These are phyloP conservation scores for Aleiodes sp. DNA, from an alignment of 1,140 invertebrate genomes.

Conservation along the genomic window DNA sequence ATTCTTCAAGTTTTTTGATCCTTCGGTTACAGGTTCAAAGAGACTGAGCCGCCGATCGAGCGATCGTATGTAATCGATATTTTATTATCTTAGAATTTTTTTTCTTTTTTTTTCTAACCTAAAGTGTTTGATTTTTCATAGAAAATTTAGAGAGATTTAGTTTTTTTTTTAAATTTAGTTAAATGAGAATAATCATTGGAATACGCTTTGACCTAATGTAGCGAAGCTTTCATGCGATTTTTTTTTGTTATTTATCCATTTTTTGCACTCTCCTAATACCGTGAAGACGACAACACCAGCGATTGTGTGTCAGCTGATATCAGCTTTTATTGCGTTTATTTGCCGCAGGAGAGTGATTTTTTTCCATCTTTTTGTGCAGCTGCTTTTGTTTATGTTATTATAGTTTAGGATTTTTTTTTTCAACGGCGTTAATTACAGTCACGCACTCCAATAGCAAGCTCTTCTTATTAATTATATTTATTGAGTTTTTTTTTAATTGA, in stretches of 20 bases:
- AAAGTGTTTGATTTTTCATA: conserved; percentile 8
- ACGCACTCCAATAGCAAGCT: too few species aligned
- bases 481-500: too few species aligned
- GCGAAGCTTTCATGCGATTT: neutral
- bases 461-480: too few species aligned
- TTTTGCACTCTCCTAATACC: neutral
- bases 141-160: neutral
- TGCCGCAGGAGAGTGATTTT: too few species aligned
- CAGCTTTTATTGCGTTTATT: neutral
- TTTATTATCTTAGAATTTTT: conserved; percentile 55
- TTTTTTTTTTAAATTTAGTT: too few species aligned
- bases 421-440: too few species aligned
- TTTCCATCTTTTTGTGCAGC: too few species aligned
- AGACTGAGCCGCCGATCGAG: conserved; percentile 84
- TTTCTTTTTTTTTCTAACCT: conserved; percentile 31
- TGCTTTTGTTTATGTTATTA: too few species aligned
- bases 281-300: neutral
- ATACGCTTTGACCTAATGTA: conserved; percentile 14
- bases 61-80: conserved; percentile 82
- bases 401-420: too few species aligned
- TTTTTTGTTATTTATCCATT: too few species aligned
- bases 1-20: conserved; percentile 48
- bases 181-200: neutral
- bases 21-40: conserved; percentile 86
- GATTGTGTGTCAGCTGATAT: neutral